A percentile compares a stretch with the other conserved stretches of the same genome.
Conservation (phyloP, 1,140 invertebrate genomes). For the Lepidurus arcticus region DNA sequence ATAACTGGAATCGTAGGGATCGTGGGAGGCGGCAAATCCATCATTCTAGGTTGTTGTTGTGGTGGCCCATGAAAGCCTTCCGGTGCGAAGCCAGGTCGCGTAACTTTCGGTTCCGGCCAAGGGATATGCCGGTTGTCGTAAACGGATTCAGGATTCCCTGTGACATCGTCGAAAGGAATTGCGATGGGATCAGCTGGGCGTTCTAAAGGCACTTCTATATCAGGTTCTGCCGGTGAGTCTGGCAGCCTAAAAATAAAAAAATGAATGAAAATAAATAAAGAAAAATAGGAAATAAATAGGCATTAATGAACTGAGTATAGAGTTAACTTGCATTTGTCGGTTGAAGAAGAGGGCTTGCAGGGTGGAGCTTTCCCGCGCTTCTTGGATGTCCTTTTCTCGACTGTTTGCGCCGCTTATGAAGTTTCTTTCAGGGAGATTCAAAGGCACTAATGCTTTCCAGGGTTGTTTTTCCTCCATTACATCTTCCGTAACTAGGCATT, state of each 20-base stretch:
- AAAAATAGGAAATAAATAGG: background rate
- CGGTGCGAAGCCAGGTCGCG: constrained; percentile 43
- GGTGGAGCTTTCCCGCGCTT: constrained; percentile 72
- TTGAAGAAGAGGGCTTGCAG: constrained; percentile 80
- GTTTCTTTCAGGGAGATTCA: constrained; percentile 54
- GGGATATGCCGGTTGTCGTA: constrained; percentile 65
- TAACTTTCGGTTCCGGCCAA: constrained; percentile 70
- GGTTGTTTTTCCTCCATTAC: constrained; percentile 67
- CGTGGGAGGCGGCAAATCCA: background rate
- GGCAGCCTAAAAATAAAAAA: constrained; percentile 56
- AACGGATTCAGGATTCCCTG: constrained; percentile 68
- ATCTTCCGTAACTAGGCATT: constrained; percentile 52
- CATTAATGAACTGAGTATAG: background rate
- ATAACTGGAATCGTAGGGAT: background rate
- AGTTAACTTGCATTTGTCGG: constrained; percentile 59
- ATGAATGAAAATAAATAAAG: constrained; percentile 3
- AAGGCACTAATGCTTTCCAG: constrained; percentile 62
- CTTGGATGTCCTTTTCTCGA: constrained; percentile 77
- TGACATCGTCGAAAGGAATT: constrained; percentile 82
- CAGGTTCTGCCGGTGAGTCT: constrained; percentile 76
- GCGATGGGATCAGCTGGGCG: constrained; percentile 64
- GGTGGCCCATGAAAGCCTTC: constrained; percentile 43
- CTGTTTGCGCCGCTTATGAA: constrained; percentile 71
- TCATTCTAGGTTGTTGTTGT: constrained; percentile 44
- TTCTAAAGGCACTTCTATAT: constrained; percentile 62